Evolutionary conservation across 2,888 invertebrate genomes (phyloP).

Genomic region (Argynnis bischoffii): DNA sequence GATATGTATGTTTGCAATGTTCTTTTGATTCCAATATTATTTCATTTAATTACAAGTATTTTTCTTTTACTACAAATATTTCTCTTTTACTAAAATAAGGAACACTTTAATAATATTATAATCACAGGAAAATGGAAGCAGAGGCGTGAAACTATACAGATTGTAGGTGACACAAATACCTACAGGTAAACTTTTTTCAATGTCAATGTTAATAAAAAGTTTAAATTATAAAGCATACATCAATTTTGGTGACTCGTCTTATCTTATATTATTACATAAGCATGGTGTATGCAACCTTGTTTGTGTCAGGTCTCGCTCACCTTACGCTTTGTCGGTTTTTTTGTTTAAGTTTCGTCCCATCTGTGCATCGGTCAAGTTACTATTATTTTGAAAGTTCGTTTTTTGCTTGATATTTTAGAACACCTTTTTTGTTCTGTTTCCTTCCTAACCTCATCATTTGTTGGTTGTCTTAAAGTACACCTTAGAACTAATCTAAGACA

Average conservation of each 20-base stretch:
- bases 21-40: slow-evolving; percentile 1
- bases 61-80: slow-evolving; percentile 17
- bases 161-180: no score
- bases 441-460: no score
- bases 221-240: slow-evolving; percentile 41
- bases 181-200: slow-evolving; percentile 40
- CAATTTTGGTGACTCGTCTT: slow-evolving; percentile 35
- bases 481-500: no score
- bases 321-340: slow-evolving; percentile 47
- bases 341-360: slow-evolving; percentile 29
- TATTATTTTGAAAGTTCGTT: neutral
- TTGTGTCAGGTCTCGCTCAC: slow-evolving; percentile 47
- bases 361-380: neutral
- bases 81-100: no score
- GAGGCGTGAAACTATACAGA: no score
- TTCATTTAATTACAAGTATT: neutral
- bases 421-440: neutral
- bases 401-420: neutral
- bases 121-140: no score
- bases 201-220: slow-evolving; percentile 52
- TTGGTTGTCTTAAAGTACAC: no score
- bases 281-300: slow-evolving; percentile 54
- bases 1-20: slow-evolving; percentile 5
- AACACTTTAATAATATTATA: no score
- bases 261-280: slow-evolving; percentile 60